phyloP scores from a whole-genome alignment of 2,888 invertebrate genomes.

The Rosalia funebris region DNA sequence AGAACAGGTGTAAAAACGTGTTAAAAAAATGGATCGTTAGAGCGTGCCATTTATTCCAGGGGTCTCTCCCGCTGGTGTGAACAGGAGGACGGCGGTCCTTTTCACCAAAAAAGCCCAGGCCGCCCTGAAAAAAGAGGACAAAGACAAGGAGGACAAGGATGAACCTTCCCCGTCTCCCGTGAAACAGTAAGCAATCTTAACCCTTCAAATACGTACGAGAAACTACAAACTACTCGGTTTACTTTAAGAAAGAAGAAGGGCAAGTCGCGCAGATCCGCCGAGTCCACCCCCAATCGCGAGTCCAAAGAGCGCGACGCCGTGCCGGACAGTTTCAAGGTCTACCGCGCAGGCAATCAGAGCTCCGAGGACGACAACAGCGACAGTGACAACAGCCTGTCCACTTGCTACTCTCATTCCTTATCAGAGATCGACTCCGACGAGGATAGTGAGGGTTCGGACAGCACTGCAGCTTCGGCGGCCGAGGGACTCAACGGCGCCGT shows the following conservation, averaged over 20 bases:
- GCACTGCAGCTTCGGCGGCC: slow-evolving; percentile 60
- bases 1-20: too few species aligned
- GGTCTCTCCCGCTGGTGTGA: slow-evolving; percentile 71
- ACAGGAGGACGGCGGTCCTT: slow-evolving; percentile 79
- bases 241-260: slow-evolving; percentile 49
- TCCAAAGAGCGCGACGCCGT: slow-evolving; percentile 48
- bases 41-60: slow-evolving; percentile 42
- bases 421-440: slow-evolving; percentile 62
- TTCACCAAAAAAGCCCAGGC: slow-evolving; percentile 79
- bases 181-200: slow-evolving; percentile 43
- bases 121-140: slow-evolving; percentile 61
- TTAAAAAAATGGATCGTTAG: too few species aligned
- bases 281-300: slow-evolving; percentile 20
- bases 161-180: slow-evolving; percentile 58
- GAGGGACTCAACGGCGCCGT: slow-evolving; percentile 20
- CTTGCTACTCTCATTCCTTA: slow-evolving; percentile 63
- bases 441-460: slow-evolving; percentile 60
- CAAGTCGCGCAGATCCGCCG: slow-evolving; percentile 24
- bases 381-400: slow-evolving; percentile 63
- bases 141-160: slow-evolving; percentile 62
- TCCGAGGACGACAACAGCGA: slow-evolving; percentile 62
- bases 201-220: too few species aligned
- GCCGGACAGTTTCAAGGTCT: slow-evolving; percentile 68
- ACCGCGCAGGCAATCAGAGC: slow-evolving; percentile 63
- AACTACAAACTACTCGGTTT: too few species aligned